phyloP scores from a whole-genome alignment of 2,797 vertebrate species.

The Rhabdophis nuchalis region DNA sequence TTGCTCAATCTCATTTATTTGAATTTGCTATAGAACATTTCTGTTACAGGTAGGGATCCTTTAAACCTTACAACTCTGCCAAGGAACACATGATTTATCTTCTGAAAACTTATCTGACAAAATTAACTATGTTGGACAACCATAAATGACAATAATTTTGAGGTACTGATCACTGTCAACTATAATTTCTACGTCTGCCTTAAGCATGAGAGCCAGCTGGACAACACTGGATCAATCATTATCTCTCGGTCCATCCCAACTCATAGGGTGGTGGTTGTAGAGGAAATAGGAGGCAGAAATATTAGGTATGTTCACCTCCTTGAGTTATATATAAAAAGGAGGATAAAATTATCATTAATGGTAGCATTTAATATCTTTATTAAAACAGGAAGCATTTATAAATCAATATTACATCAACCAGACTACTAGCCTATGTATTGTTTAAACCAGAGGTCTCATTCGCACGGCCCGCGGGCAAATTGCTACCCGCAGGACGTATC shows the following conservation, averaged over 20 bases:
- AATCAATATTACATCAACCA: neutral
- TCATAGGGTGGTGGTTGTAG: neutral
- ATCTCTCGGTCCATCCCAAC: neutral
- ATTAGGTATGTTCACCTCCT: neutral
- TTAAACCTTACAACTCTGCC: neutral
- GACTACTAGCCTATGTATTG: neutral
- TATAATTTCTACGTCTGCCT: neutral
- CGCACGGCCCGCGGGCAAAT: no score
- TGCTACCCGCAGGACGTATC: no score
- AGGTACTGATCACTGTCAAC: neutral
- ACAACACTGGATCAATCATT: neutral
- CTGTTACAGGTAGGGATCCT: neutral
- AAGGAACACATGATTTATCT: neutral
- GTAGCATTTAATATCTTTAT: neutral
- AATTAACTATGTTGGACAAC: neutral
- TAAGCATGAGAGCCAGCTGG: neutral
- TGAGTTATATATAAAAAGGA: neutral
- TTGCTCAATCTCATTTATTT: neutral
- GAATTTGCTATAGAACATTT: neutral
- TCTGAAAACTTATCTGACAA: neutral
- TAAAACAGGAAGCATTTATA: neutral
- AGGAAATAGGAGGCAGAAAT: neutral
- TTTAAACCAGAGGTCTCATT: neutral
- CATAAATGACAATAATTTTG: neutral
- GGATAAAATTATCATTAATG: neutral